Evolutionary conservation across 2,113 vertebrate genomes (phyloP), one percentile per base, ranked within the genome.

Genomic region (Aptenodytes forsteri): DNA sequence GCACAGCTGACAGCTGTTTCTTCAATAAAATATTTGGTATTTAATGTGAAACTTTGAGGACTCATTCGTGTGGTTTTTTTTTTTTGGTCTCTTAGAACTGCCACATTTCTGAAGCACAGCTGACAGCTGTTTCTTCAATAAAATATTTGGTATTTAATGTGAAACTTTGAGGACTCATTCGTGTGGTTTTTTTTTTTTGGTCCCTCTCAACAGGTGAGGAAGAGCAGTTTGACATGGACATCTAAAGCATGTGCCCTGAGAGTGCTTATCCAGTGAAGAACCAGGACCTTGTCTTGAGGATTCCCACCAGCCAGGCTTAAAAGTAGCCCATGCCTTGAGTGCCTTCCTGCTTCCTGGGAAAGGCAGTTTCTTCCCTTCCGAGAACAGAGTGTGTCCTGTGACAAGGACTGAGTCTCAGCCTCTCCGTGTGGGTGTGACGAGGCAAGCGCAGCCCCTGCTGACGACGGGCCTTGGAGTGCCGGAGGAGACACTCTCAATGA

Each of bases 181-280:
- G 8, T 42, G n/a, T 7, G 4, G 14, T 7, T 7, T 46, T 36
- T 61, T 58, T 61, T 47, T 36, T 61, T 58, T 61, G 18, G 18
- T 89, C 70, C 50, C 80, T 61, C 67, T 54, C 15, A 3, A 4
- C 97, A 98, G 97, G 97, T 69, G 99, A 99, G 27, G 99, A 99
- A 6, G 97, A 98, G 64, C 98, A 99, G 96, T 99, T 99, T n/a
- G 98, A 98, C 97, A 98, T 99, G 98, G 99, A 99, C 97, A 99
- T 99, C 97, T 99, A 97, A 95, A 13, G 2, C 70, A 22, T 15
- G 4, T 62, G 92, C 75, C 56, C 26, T 2, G 69, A n/a, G 72
- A 90, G 61, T 69, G 93, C 94, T 95, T 49, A 38, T 32, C 83
- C 81, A 54, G n/a, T 81, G 83, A 80, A 96, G 95, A 94, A 71